Evolutionary conservation across 1,140 invertebrate species (phyloP), one percentile per base, ranked within the genome.

Genomic region (Pinna nobilis): DNA sequence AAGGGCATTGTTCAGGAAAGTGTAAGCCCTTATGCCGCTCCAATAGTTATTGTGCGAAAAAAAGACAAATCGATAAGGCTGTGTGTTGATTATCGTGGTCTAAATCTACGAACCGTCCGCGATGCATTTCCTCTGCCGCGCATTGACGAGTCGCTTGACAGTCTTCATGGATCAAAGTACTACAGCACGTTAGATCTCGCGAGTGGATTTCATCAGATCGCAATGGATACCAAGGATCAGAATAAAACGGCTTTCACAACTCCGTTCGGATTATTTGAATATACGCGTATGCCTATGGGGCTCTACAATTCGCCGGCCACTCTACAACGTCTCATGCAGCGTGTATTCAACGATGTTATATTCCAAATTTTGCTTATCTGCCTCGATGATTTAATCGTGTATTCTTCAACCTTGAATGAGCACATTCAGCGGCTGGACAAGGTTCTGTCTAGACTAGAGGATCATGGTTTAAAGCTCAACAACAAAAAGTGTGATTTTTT

Each of bases 41-140:
- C 76, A 2, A 47, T 80, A 4, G 49, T 76, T 1, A 41, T 80
- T 5, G 70, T 74, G 2, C 32, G 61, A 15, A 77, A 81, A 33
- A 76, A 72, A 25, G 57, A 70, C 49, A 70, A 47, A 39, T 66
- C 9, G 84, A 71, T 66, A 89, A 70, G 74, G n/a, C 28, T 71
- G 32, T 71, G 63, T 33, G 37, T 63, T 1, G 74, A 76, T 53
- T 76, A 70, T 57, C 37, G 61, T 1, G n/a, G 6, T 74, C 63
- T 74, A 78, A 86, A 86, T 75, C 3, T 6, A 57, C 82, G 72
- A 0, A 91, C 87, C 0, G 81, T 84, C 1, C 70, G 80, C 37
- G 91, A 92, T 79, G 82, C 75, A 41, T 92, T 89, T 78, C 91
- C 92, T 79, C 69, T 92, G 1, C 91, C 90, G 0, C 53, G 82